Evolutionary conservation across 2,113 vertebrate species (phyloP).

Genomic region (Colistium nudipinnis): DNA sequence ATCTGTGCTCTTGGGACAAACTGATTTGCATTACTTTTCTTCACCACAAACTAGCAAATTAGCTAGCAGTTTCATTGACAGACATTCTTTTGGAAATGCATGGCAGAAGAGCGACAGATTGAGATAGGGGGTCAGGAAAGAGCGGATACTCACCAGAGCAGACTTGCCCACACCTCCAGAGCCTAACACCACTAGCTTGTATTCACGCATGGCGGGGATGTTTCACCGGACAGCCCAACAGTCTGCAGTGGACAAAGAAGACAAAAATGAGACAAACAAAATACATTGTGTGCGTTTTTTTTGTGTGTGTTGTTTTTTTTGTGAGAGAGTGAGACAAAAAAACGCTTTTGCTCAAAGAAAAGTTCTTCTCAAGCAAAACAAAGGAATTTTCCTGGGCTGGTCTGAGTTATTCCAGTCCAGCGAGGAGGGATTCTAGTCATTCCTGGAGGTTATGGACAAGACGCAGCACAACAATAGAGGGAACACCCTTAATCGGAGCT

Average conservation of each 20-base stretch:
- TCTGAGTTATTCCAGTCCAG: constrained; percentile 40
- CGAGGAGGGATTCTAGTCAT: constrained; percentile 69
- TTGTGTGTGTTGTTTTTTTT: no score
- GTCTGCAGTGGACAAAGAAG: constrained; percentile 79
- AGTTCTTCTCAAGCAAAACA: constrained; percentile 35
- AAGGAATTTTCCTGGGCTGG: constrained; percentile 25
- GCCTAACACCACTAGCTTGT: constrained; percentile 99
- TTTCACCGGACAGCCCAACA: constrained; percentile 85
- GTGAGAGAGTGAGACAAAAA: constrained; percentile 3
- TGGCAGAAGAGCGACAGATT: constrained; percentile 16
- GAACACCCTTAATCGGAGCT: constrained; percentile 79
- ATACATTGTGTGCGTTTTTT: constrained; percentile 18
- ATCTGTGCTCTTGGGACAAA: background rate
- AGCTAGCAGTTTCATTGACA: constrained; percentile 27
- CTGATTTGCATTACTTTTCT: constrained; percentile 1
- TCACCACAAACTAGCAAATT: background rate
- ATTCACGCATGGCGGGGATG: constrained; percentile 97
- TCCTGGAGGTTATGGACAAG: constrained; percentile 74
- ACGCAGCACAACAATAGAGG: constrained; percentile 78
- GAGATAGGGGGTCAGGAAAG: constrained; percentile 30
- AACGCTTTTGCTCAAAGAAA: background rate
- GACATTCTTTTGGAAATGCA: constrained; percentile 20
- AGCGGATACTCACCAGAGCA: constrained; percentile 91
- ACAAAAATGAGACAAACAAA: constrained; percentile 18
- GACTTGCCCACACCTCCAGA: constrained; percentile 99